Base-by-base conservation (phyloP, 2,113 vertebrate species). In the Nerophis ophidion region DNA sequence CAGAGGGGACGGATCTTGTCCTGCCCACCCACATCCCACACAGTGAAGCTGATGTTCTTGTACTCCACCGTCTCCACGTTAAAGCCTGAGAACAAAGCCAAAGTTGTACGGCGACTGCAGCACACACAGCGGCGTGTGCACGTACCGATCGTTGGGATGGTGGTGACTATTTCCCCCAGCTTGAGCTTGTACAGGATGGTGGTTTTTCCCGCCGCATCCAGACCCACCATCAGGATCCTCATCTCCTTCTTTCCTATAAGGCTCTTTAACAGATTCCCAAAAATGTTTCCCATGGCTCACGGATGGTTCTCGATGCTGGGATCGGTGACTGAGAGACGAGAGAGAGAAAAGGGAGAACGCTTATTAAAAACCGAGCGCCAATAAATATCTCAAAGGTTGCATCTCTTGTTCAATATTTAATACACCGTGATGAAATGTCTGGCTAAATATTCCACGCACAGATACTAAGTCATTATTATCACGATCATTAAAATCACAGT, bases 31-130 rank as follows among this genome's bases (percentile, higher is more conserved):
- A 98, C 96, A 0, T 98, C 96, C 96, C 96, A 98, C 70, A 98
- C 96, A 7, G 96, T 98, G 87, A 98, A 98, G 89, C 95, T 98
- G 89, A 98, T 97, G 87, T 97, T 98, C 91, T 98, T 98, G 89
- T 98, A 98, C 60, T 98, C 96, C 82, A 98, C 95, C 0, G 95
- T 98, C 86, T 98, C 96, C 66, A 98, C 96, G 0, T 98, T 98
- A 81, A 98, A 98, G 6, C 95, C 95, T 98, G 82, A 10, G 72
- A 65, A 33, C 76, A 49, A 7, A 59, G 55, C 7, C 4, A 19
- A 38, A n/a, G 15, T 49, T 10, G 68, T 34, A 14, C n/a, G 46
- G 42, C 4, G 2, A 35, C 7, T 48, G 10, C 56, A 42, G 4
- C 13, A 54, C 68, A 57, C 35, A 53, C 0, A n/a, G 35, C 42